A percentile compares a stretch with the other conserved stretches of the same genome.
Evolutionary conservation across 2,888 invertebrate genomes (phyloP).

Genomic region (Lacanobia wlatinum): DNA sequence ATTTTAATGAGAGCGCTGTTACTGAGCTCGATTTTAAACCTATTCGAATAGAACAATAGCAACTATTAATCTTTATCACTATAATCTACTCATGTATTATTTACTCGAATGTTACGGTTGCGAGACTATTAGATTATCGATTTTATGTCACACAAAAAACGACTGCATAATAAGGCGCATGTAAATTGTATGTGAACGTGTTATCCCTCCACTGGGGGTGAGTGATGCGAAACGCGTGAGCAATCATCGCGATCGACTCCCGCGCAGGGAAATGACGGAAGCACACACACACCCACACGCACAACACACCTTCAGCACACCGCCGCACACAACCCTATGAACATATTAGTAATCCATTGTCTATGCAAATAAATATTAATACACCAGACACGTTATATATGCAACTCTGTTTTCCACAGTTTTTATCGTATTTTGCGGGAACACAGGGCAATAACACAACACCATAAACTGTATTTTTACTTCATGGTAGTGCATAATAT

Average conservation of each 20-base stretch:
- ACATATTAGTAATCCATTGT: slow-evolving; percentile 83
- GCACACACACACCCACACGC: slow-evolving; percentile 74
- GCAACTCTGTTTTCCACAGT: slow-evolving; percentile 76
- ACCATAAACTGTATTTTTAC: slow-evolving; percentile 61
- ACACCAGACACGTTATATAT: slow-evolving; percentile 76
- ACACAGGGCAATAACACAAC: slow-evolving; percentile 62
- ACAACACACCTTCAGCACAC: slow-evolving; percentile 59
- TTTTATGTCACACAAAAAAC: slow-evolving; percentile 80
- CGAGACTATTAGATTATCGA: slow-evolving; percentile 81
- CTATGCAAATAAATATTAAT: slow-evolving; percentile 85
- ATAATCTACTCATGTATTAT: slow-evolving; percentile 60
- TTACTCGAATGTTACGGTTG: slow-evolving; percentile 57
- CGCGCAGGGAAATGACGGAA: slow-evolving; percentile 88
- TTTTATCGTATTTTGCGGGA: slow-evolving; percentile 71
- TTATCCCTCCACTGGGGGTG: slow-evolving; percentile 85
- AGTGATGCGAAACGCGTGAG: slow-evolving; percentile 90
- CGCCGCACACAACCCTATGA: slow-evolving; percentile 45
- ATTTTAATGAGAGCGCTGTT: slow-evolving; percentile 9
- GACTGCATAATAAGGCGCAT: slow-evolving; percentile 83
- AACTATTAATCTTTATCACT: slow-evolving; percentile 52
- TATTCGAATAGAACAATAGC: slow-evolving; percentile 46
- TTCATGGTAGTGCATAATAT: slow-evolving; percentile 63
- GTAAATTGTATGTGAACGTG: slow-evolving; percentile 88
- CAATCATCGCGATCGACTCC: slow-evolving; percentile 89
- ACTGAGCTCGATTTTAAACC: slow-evolving; percentile 36